Percentiles rank a stretch among this genome's conserved stretches.
Conservation (phyloP, 2,113 vertebrate genomes). For the Chionodraco myersi region DNA sequence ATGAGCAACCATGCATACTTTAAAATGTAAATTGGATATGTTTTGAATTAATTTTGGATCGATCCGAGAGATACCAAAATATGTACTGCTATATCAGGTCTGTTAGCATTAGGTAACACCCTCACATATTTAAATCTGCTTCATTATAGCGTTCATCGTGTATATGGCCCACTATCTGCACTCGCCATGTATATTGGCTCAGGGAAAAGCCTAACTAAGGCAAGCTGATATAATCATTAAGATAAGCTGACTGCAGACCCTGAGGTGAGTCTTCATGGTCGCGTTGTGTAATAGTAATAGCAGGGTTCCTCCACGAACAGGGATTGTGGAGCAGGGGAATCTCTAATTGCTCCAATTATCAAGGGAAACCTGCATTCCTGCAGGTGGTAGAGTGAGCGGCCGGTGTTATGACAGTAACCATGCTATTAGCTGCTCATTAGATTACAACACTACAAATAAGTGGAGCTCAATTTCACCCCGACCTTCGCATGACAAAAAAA, state of each 20-base stretch:
- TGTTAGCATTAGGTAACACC: conserved; percentile 31
- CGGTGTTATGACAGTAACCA: conserved; percentile 48
- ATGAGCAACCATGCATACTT: no score
- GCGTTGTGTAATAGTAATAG: conserved; percentile 69
- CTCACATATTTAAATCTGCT: conserved; percentile 29
- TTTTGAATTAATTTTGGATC: no score
- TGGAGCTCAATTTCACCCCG: conserved; percentile 8
- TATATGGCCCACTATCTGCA: conserved; percentile 59
- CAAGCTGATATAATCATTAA: conserved; percentile 78
- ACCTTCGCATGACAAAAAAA: not conserved
- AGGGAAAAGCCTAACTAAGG: conserved; percentile 56
- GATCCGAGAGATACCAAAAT: no score
- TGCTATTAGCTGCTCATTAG: conserved; percentile 45
- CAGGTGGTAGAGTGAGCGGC: conserved; percentile 43
- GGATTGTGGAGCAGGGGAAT: conserved; percentile 66
- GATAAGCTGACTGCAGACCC: conserved; percentile 67
- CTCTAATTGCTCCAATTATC: conserved; percentile 79
- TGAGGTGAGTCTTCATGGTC: conserved; percentile 59
- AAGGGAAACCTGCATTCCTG: conserved; percentile 73
- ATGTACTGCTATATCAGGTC: not conserved
- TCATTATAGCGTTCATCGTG: conserved; percentile 61
- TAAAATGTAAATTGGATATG: no score
- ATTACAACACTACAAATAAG: conserved; percentile 29
- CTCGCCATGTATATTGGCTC: conserved; percentile 40
- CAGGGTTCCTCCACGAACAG: conserved; percentile 63